Conservation (phyloP, 2,888 invertebrate genomes). For the Clostera curtula region DNA sequence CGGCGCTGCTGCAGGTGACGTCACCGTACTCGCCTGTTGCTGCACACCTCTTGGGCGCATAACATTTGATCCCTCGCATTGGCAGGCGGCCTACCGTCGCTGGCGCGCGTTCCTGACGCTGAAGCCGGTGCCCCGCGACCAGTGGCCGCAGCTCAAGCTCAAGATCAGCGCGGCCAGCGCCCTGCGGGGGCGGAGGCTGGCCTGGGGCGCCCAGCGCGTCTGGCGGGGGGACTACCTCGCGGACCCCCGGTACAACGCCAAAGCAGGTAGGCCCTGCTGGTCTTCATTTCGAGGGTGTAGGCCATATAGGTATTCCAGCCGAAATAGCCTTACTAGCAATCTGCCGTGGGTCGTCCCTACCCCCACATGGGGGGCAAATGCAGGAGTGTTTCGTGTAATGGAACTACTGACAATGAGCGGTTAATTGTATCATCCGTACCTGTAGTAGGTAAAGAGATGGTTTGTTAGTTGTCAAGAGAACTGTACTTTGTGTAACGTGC, state of each 20-base stretch:
- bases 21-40: too few species aligned
- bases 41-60: too few species aligned
- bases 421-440: background rate
- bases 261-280: too few species aligned
- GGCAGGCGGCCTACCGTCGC: slow-evolving; percentile 78
- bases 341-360: too few species aligned
- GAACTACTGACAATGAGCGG: background rate
- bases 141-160: slow-evolving; percentile 88
- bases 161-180: slow-evolving; percentile 60
- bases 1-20: slow-evolving; percentile 73
- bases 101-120: slow-evolving; percentile 94
- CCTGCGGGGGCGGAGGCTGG: slow-evolving; percentile 37
- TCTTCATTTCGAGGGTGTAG: too few species aligned
- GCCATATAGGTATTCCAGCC: too few species aligned
- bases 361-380: too few species aligned
- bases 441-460: too few species aligned
- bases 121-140: slow-evolving; percentile 76
- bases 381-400: slow-evolving; percentile 10
- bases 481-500: too few species aligned
- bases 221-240: slow-evolving; percentile 67
- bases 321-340: too few species aligned
- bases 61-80: too few species aligned
- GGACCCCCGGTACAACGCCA: slow-evolving; percentile 39
- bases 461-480: too few species aligned
- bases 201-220: slow-evolving; percentile 50